phyloP scores from a whole-genome alignment of 1,140 invertebrate species.

The Varroa destructor region DNA sequence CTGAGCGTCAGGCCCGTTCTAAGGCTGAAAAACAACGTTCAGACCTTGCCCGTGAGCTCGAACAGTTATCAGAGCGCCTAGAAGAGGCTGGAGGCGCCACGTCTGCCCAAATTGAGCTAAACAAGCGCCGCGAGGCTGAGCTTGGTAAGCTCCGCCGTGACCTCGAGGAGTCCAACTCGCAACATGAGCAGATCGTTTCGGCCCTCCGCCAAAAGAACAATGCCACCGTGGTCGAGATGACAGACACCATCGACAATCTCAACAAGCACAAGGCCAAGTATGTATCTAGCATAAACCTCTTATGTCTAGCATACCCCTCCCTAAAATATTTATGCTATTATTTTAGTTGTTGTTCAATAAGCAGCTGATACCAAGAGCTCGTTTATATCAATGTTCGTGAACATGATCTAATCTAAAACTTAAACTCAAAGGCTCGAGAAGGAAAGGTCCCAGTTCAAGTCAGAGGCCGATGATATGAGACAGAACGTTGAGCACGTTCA shows the following conservation, averaged over 20 bases:
- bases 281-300: conserved; percentile 42
- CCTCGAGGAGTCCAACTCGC: conserved; percentile 93
- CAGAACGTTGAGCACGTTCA: conserved; percentile 72
- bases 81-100: conserved; percentile 98
- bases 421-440: conserved; percentile 70
- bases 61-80: conserved; percentile 89
- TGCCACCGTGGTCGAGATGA: conserved; percentile 93
- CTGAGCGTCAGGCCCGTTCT: conserved; percentile 84
- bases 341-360: no score
- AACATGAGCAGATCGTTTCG: conserved; percentile 87
- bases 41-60: conserved; percentile 86
- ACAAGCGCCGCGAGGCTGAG: conserved; percentile 98
- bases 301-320: no score
- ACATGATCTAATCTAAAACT: no score
- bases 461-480: conserved; percentile 84
- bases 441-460: conserved; percentile 78
- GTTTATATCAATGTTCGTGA: no score
- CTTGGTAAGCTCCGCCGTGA: conserved; percentile 93
- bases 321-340: no score
- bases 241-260: conserved; percentile 96
- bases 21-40: conserved; percentile 96
- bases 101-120: conserved; percentile 93
- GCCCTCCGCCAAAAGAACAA: conserved; percentile 98
- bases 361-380: no score
- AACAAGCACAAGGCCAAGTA: conserved; percentile 98